phyloP scores from a whole-genome alignment of 2,113 vertebrate genomes.

The Alethe castanea region DNA sequence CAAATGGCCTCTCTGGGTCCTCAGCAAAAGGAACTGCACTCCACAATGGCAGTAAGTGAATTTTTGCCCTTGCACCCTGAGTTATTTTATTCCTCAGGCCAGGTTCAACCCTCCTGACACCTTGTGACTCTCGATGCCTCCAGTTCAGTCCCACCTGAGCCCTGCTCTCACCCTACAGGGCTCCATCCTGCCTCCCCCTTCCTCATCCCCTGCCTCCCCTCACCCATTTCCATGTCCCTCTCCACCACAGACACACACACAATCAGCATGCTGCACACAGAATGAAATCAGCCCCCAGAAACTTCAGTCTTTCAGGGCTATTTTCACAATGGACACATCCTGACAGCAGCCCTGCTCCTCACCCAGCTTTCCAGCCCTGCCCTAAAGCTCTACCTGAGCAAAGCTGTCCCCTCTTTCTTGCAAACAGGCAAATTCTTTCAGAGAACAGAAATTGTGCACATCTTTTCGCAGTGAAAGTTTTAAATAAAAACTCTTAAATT shows the following conservation, averaged over 20 bases:
- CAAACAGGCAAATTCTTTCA: not conserved
- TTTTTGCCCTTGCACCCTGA: not conserved
- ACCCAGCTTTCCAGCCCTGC: not conserved
- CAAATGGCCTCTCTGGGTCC: not conserved
- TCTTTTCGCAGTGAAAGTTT: not conserved
- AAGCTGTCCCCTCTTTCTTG: not conserved
- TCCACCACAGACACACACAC: not conserved
- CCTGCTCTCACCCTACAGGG: fast-evolving
- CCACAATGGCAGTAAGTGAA: not conserved
- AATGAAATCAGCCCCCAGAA: not conserved
- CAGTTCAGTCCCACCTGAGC: fast-evolving
- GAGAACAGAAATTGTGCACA: not conserved
- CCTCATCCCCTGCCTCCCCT: not conserved
- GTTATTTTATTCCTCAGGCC: not conserved
- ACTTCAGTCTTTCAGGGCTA: not conserved
- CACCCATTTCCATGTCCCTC: fast-evolving
- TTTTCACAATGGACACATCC: not conserved
- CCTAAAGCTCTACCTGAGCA: not conserved
- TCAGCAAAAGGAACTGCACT: not conserved
- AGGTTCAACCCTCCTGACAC: not conserved
- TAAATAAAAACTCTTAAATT: not conserved
- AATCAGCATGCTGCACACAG: not conserved
- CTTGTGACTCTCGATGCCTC: not conserved
- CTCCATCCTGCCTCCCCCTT: not conserved
- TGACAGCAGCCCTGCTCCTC: not conserved